Conservation (phyloP, 2,888 invertebrate species). For the Ophraella communa region DNA sequence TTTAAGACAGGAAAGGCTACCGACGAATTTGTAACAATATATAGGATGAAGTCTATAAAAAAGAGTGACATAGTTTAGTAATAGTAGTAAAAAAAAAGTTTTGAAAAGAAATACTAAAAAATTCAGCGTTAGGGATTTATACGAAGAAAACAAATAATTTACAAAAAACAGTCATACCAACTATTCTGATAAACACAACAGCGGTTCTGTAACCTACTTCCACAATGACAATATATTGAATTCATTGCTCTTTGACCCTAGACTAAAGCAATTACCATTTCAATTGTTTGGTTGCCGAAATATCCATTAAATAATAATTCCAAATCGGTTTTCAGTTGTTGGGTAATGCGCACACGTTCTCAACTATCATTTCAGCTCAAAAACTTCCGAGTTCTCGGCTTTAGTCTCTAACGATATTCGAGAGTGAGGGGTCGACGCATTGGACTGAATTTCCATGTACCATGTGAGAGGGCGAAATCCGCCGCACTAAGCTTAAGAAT, state of each 20-base stretch:
- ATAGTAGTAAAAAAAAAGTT: no score
- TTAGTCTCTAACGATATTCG: background rate
- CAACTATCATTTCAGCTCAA: background rate
- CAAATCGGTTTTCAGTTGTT: background rate
- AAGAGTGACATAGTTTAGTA: no score
- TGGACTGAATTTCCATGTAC: background rate
- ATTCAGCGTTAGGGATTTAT: no score
- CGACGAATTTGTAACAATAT: no score
- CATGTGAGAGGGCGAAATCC: background rate
- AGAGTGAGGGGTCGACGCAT: background rate
- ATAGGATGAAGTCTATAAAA: no score
- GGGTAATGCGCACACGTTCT: background rate
- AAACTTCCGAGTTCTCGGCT: background rate
- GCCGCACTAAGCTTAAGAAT: background rate
- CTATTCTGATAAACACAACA: background rate
- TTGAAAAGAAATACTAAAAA: no score
- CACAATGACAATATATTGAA: background rate
- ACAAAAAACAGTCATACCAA: background rate
- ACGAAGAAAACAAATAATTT: no score
- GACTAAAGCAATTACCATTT: background rate
- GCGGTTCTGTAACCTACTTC: background rate
- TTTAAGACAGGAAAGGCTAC: no score
- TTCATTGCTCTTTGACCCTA: background rate
- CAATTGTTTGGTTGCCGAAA: background rate
- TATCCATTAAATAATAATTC: background rate